Conservation (phyloP, 2,888 invertebrate genomes). For the Ptycholaimellus sp. region DNA sequence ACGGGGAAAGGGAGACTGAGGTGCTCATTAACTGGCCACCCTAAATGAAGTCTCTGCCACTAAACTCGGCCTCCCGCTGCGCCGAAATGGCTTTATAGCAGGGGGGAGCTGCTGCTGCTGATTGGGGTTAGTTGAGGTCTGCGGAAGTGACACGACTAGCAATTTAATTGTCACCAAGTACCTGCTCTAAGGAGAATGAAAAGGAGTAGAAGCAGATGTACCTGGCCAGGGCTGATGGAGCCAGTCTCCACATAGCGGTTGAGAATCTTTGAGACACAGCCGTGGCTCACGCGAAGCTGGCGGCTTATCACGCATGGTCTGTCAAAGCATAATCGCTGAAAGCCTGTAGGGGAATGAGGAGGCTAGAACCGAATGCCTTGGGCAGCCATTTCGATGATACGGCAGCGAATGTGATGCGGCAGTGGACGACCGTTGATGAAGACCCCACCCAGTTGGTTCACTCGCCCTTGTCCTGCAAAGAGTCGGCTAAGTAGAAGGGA, state of each 20-base stretch:
- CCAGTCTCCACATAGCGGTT: slow-evolving; percentile 44
- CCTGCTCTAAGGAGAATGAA: too few species aligned
- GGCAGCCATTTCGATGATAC: slow-evolving; percentile 87
- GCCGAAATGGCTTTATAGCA: too few species aligned
- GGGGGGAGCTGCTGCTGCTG: too few species aligned
- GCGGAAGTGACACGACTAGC: too few species aligned
- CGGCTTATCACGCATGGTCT: slow-evolving; percentile 83
- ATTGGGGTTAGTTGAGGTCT: too few species aligned
- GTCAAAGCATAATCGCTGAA: neutral
- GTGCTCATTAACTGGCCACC: too few species aligned
- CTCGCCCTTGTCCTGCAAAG: slow-evolving; percentile 78
- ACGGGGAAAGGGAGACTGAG: too few species aligned
- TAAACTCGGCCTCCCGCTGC: too few species aligned
- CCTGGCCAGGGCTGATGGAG: slow-evolving; percentile 21
- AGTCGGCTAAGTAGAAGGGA: too few species aligned
- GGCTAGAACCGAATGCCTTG: slow-evolving; percentile 42
- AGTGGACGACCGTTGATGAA: slow-evolving; percentile 91
- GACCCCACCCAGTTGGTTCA: slow-evolving; percentile 86
- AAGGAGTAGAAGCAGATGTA: too few species aligned
- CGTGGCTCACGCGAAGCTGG: slow-evolving; percentile 81
- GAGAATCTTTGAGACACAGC: slow-evolving; percentile 86
- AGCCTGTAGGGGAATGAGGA: neutral
- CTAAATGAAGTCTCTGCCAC: too few species aligned
- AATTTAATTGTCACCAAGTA: too few species aligned
- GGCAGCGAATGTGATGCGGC: slow-evolving; percentile 77